Percentiles rank a stretch among this genome's conserved stretches.
phyloP scores from a whole-genome alignment of 2,888 invertebrate species.

The Caenorhabditis virilis region DNA sequence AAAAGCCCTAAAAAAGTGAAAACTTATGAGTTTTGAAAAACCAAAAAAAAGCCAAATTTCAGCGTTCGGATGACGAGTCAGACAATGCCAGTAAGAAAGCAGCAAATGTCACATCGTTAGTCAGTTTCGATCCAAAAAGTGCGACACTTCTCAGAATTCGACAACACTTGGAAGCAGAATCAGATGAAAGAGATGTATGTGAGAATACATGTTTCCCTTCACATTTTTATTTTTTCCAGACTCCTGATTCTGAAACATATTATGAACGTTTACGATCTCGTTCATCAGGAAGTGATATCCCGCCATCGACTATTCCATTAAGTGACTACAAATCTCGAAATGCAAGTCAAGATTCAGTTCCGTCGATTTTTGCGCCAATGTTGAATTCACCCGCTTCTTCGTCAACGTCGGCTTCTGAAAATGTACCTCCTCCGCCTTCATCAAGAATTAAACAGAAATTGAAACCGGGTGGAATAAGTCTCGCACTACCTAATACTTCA shows the following conservation, averaged over 20 bases:
- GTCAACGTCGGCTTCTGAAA: constrained; percentile 12
- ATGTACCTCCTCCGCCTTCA: no score
- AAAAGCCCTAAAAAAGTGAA: no score
- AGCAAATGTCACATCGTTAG: constrained; percentile 50
- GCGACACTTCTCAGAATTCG: constrained; percentile 51
- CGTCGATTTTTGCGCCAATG: constrained; percentile 53
- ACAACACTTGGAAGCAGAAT: constrained; percentile 49
- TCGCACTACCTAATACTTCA: constrained; percentile 1
- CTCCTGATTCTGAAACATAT: constrained; percentile 15
- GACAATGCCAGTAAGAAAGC: no score
- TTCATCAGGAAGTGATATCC: constrained; percentile 21
- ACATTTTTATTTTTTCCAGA: constrained; percentile 7
- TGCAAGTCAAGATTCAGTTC: constrained; percentile 50
- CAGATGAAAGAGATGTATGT: constrained; percentile 8
- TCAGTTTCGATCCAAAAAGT: constrained; percentile 60
- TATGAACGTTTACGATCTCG: constrained; percentile 32
- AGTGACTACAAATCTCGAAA: constrained; percentile 32
- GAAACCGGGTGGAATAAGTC: background rate
- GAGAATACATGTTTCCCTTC: background rate
- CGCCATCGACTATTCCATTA: constrained; percentile 21
- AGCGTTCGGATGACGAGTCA: no score
- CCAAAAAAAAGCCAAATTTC: no score
- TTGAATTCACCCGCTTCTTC: constrained; percentile 33
- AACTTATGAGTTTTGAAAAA: no score
- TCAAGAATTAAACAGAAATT: no score